phyloP scores from a whole-genome alignment of 2,888 invertebrate genomes.

The Atrina japonica region DNA sequence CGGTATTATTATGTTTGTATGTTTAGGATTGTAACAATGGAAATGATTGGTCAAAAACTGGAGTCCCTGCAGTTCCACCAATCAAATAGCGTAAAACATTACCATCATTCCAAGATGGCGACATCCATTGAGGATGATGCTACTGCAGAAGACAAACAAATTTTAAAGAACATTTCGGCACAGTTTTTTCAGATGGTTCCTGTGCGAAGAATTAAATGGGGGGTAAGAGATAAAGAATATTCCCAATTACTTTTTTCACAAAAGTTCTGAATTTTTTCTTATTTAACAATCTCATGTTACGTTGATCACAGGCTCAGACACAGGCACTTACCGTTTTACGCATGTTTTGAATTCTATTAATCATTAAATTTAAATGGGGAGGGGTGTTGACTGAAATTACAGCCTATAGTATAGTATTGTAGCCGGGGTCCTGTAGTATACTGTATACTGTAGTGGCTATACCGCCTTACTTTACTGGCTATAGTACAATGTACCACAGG shows the following conservation, averaged over 20 bases:
- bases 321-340: too few relatives aligned
- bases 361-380: too few relatives aligned
- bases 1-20: not conserved
- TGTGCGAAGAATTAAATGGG: conserved; percentile 70
- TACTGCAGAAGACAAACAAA: conserved; percentile 37
- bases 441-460: too few relatives aligned
- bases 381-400: too few relatives aligned
- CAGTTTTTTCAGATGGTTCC: conserved; percentile 77
- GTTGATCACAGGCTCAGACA: too few relatives aligned
- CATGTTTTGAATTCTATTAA: too few relatives aligned
- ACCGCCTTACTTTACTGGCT: too few relatives aligned
- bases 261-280: not conserved
- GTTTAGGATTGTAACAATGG: not conserved
- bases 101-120: conserved; percentile 58
- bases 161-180: conserved; percentile 58
- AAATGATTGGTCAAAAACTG: conserved; percentile 37
- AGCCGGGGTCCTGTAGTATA: too few relatives aligned
- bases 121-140: conserved; percentile 55
- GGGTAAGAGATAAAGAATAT: conserved; percentile 49
- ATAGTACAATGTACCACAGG: too few relatives aligned
- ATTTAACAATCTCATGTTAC: conserved; percentile 3
- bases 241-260: not conserved
- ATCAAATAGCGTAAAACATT: conserved; percentile 39
- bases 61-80: conserved; percentile 32
- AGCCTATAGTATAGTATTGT: too few relatives aligned